Evolutionary conservation across 2,113 vertebrate genomes (phyloP).

Genomic region (Aspidoscelis tigris): DNA sequence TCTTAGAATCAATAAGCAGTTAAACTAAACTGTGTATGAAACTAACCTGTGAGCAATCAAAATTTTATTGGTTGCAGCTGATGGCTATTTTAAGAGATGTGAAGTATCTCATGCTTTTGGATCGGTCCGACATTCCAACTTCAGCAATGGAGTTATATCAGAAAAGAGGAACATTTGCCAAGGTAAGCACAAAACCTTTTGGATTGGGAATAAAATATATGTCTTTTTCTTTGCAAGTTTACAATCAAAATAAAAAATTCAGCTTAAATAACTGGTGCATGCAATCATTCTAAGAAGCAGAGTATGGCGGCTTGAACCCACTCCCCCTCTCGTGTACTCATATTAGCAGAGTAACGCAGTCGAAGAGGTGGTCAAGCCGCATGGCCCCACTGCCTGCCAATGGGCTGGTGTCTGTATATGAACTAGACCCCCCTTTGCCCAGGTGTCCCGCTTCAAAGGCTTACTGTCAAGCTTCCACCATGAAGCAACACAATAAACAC

Average conservation of each 20-base stretch:
- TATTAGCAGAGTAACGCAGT: no score
- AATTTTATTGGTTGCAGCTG: constrained; percentile 67
- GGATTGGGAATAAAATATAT: rapidly evolving
- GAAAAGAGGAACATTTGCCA: constrained; percentile 78
- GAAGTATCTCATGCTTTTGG: constrained; percentile 79
- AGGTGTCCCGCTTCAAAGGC: no score
- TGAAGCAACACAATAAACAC: no score
- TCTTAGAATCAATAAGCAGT: no score
- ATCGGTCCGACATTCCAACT: constrained; percentile 75
- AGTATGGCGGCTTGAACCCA: no score
- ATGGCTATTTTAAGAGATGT: constrained; percentile 83
- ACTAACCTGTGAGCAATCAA: constrained; percentile 11
- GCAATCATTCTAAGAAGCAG: neutral
- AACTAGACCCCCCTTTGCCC: no score
- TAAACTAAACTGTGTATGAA: neutral
- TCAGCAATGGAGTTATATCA: constrained; percentile 77
- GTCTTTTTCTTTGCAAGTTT: rapidly evolving
- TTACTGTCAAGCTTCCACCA: no score
- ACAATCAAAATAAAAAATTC: neutral
- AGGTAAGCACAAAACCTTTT: constrained; percentile 68
- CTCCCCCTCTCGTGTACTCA: no score
- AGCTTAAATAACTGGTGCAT: neutral
- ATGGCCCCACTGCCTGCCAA: no score
- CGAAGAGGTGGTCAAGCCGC: no score
- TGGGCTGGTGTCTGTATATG: no score